These are phyloP conservation scores for Battus philenor DNA, from an alignment of 1,140 invertebrate genomes.

Conservation along the genomic window DNA sequence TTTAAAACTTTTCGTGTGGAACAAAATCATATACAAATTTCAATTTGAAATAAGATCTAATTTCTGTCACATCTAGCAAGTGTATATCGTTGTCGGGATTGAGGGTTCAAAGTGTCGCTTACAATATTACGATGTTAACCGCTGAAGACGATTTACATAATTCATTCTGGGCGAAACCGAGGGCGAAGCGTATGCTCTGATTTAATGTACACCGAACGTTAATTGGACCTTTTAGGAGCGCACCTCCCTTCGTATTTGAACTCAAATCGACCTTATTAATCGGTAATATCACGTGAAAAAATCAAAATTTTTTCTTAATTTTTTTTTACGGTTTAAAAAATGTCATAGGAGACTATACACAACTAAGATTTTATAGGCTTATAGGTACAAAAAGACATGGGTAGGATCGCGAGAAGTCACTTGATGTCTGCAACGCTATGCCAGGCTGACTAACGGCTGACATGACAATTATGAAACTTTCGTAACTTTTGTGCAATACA, in stretches of 20 bases:
- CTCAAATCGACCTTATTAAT: not conserved
- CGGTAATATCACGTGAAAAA: too few relatives aligned
- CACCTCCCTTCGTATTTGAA: not conserved
- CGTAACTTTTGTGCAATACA: too few relatives aligned
- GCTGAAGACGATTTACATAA: conserved; percentile 66
- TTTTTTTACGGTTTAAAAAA: too few relatives aligned
- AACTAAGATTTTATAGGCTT: too few relatives aligned
- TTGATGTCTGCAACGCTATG: too few relatives aligned
- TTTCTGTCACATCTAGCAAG: conserved; percentile 29
- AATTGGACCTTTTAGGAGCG: conserved; percentile 29
- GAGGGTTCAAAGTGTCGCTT: conserved; percentile 57
- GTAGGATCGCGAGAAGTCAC: too few relatives aligned
- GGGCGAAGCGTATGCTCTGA: conserved; percentile 47
- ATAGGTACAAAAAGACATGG: too few relatives aligned
- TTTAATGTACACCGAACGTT: conserved; percentile 48
- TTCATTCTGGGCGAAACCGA: conserved; percentile 40
- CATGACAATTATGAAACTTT: too few relatives aligned
- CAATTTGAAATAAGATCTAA: not conserved
- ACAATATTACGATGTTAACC: conserved; percentile 74
- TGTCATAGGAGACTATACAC: too few relatives aligned
- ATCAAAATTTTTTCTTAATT: too few relatives aligned
- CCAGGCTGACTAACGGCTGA: too few relatives aligned
- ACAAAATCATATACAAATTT: too few relatives aligned
- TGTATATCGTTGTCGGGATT: conserved; percentile 20
- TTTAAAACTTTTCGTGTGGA: not conserved